Evolutionary conservation across 1,140 invertebrate genomes (phyloP), one percentile per base, ranked within the genome.

Genomic region (Bactericera cockerelli): DNA sequence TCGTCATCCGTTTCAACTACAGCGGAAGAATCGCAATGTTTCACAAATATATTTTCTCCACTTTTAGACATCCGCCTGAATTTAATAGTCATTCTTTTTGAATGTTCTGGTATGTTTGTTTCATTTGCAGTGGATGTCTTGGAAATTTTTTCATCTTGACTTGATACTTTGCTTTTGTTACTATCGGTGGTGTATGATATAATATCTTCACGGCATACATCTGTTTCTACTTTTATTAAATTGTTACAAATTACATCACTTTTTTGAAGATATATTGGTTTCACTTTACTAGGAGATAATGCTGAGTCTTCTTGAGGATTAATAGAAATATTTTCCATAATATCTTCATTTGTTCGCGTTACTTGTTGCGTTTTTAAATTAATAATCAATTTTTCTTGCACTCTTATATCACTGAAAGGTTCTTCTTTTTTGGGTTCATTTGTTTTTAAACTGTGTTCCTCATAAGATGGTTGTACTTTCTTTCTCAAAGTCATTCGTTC

Each of bases 21-120:
- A 31, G 28, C 4, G 28, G 28, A 6, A 31, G 28, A 6, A 6
- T 31, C 28, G 13, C 28, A 31, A 19, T 49, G 42, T n/a, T 49
- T 49, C n/a, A 49, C 42, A 49, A 49, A 19, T 19, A 49, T n/a
- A 49, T 49, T 49, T 49, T 49, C 42, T 19, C 42, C 42, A 49
- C 42, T 49, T 49, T 22, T 49, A 8, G 42, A 49, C 42, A 49
- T 49, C 3, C 42, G n/a, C 19, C 42, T 49, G 22, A 49, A 49
- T 49, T 49, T 49, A n/a, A 49, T 22, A n/a, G 22, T 22, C n/a
- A 49, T 19, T 19, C 4, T 49, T 49, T 49, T 49, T 16, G 42
- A 49, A 10, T 49, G n/a, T 22, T 49, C 42, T 49, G 22, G n/a
- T 49, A 16, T 22, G 8, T n/a, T 49, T 22, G n/a, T 3, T 4